These are phyloP conservation scores for Lingula anatina DNA, from an alignment of 2,888 invertebrate species.

Conservation along the genomic window DNA sequence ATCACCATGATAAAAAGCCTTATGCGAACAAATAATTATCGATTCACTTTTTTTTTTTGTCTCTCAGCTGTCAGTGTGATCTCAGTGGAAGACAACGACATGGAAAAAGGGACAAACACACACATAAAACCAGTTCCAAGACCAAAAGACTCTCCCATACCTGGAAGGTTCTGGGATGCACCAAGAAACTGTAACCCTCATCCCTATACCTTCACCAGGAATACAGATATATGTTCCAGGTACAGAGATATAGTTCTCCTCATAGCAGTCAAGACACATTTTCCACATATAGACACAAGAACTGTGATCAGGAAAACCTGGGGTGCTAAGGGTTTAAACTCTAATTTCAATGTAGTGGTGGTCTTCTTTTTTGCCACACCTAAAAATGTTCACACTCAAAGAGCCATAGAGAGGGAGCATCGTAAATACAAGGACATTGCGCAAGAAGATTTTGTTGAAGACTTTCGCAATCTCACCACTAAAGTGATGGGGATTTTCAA, in stretches of 20 bases:
- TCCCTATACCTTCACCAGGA: constrained; percentile 3
- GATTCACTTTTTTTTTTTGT: no score
- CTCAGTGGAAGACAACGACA: no score
- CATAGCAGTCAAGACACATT: constrained; percentile 7
- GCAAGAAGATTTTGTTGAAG: constrained; percentile 8
- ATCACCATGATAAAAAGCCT: no score
- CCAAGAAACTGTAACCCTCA: constrained; percentile 3
- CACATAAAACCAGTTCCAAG: no score
- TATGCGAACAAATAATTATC: no score
- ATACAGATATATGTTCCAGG: background rate
- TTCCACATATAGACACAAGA: constrained; percentile 5
- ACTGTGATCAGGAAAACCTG: constrained; percentile 11
- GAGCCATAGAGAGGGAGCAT: constrained; percentile 1
- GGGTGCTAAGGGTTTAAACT: constrained; percentile 1
- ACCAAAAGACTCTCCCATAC: constrained; percentile 3
- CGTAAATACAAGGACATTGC: constrained; percentile 6
- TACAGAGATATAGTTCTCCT: constrained; percentile 2
- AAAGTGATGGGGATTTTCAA: constrained; percentile 10
- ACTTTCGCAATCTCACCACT: constrained; percentile 6
- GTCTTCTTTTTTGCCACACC: constrained; percentile 8
- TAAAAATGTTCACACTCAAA: background rate
- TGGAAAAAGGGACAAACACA: no score
- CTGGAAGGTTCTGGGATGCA: background rate
- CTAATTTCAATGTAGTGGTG: constrained; percentile 1
- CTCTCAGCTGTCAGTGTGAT: no score